Evolutionary conservation across 2,888 invertebrate genomes (phyloP), one percentile per base, ranked within the genome.

Genomic region (Melangyna quadrimaculata): DNA sequence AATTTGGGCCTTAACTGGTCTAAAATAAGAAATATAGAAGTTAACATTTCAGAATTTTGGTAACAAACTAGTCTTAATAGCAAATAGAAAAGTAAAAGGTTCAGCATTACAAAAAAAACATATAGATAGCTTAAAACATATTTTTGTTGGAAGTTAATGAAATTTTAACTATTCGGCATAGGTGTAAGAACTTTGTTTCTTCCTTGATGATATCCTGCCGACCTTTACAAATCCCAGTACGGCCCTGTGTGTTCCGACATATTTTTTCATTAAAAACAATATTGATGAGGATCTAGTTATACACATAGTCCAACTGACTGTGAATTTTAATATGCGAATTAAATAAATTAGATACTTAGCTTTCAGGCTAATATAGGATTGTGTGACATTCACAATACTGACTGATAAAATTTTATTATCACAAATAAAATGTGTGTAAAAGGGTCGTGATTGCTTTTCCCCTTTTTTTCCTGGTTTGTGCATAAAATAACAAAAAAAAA

Each of bases 311-410:
- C 67, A 78, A 74, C 70, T 70, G 55, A 24, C 24, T 78, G 55
- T 22, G 63, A 83, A 83, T 65, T 73, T 61, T 69, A 72, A 40
- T 59, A 59, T 72, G 67, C 69, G 55, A 63, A 74, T 83, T 69
- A 70, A 69, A 69, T 59, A 48, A 51, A 22, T 53, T 74, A 65
- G 43, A 32, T 45, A 24, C 67, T 67, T 45, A 51, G 17, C 32
- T 67, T n/a, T 24, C 35, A 65, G 29, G 40, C 27, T 22, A 59
- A 59, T 59, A 59, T 59, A 37, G 67, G 24, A 51, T 67, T 65
- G 17, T 67, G 65, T 29, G 45, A 65, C 65, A 65, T 65, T 27
- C n/a, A 45, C 5, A 65, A 65, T 45, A n/a, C n/a, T n/a, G 45
- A 65, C 43, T 65, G 65, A 65, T 65, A 65, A 65, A 65, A 65